Evolutionary conservation across 2,113 vertebrate genomes (phyloP), one percentile per base, ranked within the genome.

Genomic region (Daphoenositta chrysoptera): DNA sequence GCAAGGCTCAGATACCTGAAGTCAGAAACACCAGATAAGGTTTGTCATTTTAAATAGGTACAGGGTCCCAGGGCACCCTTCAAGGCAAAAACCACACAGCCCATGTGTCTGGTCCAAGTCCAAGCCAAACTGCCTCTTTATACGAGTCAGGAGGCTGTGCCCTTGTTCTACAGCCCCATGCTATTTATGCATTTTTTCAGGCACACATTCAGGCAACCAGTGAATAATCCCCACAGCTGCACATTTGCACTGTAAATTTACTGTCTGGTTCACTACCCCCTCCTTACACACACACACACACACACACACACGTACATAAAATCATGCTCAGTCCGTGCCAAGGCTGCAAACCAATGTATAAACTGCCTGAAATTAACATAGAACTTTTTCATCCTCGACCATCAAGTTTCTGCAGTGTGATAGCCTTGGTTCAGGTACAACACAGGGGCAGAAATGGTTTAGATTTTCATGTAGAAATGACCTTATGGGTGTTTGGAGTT

Each of bases 141-240:
- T 37, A 28, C 23, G 33, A 95, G 68, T 85, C 89, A 94, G 71
- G 82, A 63, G 75, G 53, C 78, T 80, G 45, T 69, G 66, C 89
- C 76, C 57, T 89, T 39, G 45, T 82, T 92, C 93, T 77, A 56
- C 19, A 73, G 69, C 57, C 82, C 54, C 70, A 56, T 12, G 3
- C 35, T 90, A 90, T 73, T 93, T 80, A 82, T 96, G 31, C 66
- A 63, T 75, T 31, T 2, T 66, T 94, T 90, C 88, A 78, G n/a
- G n/a, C 72, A 90, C 39, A 86, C 64, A 10, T 90, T 90, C 84
- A 83, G 92, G 83, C 91, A 96, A 88, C 44, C 88, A 75, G 57
- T 48, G 44, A 51, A 68, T 82, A 90, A 96, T 96, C 79, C 79
- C 53, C 89, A 71, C 92, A 96, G 85, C 83, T 93, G 92, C 84